These are phyloP conservation scores for Mastigias papua DNA, from an alignment of 30 jellyfish, hydroid and myxozoan genomes.

Conservation along the genomic window DNA sequence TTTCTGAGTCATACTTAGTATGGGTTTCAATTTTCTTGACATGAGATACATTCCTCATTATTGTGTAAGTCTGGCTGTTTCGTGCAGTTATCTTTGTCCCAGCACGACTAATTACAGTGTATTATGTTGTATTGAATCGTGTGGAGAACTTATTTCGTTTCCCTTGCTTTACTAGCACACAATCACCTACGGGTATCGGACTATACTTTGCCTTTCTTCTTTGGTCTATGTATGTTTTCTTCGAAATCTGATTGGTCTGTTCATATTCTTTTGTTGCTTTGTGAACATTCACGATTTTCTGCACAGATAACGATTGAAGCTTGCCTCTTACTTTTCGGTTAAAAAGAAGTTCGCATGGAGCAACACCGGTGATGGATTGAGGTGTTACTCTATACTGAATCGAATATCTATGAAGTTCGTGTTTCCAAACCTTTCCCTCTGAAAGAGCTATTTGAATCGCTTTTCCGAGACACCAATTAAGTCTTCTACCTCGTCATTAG, in stretches of 20 bases:
- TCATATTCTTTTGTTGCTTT: not conserved
- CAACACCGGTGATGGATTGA: conserved; percentile 16
- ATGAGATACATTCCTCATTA: not conserved
- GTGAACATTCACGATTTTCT: not conserved
- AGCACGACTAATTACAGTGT: not conserved
- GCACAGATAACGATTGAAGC: not conserved
- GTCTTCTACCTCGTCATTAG: conserved; percentile 61
- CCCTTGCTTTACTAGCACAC: not conserved
- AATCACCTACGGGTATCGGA: not conserved
- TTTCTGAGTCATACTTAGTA: not conserved
- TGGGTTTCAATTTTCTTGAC: not conserved
- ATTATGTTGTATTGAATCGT: not conserved
- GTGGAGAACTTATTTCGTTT: not conserved
- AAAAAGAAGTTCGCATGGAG: too few relatives aligned
- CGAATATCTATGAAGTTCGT: conserved; percentile 31
- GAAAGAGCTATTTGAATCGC: conserved; percentile 34
- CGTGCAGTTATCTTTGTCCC: not conserved
- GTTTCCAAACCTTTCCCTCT: conserved; percentile 57
- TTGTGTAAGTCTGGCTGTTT: not conserved
- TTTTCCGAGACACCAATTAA: conserved; percentile 33
- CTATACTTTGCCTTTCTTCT: not conserved
- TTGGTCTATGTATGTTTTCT: not conserved
- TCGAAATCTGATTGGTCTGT: not conserved
- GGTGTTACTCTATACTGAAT: conserved; percentile 54
- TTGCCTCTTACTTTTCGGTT: not conserved